Percentiles rank a stretch among this genome's conserved stretches.
Conservation (phyloP, 2,113 vertebrate genomes). For the Dolichallabes microphthalmus region DNA sequence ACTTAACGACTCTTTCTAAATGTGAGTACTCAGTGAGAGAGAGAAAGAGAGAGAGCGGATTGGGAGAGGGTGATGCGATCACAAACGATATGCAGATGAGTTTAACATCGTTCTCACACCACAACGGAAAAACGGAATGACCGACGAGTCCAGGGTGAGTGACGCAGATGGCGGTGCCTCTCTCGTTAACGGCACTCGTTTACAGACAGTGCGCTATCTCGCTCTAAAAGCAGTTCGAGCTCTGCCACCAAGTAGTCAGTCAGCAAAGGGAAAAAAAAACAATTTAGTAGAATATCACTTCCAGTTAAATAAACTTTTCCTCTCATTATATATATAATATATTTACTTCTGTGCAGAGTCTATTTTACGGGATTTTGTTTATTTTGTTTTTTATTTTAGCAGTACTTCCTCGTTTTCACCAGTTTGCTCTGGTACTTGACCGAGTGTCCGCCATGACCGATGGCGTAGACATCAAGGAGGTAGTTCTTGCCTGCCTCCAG, state of each 20-base stretch:
- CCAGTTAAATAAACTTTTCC: constrained; percentile 76
- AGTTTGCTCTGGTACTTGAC: constrained; percentile 98
- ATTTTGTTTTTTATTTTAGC: constrained; percentile 70
- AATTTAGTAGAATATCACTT: constrained; percentile 77
- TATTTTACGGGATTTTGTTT: constrained; percentile 59
- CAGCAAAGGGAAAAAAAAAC: constrained; percentile 56
- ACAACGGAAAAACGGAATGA: constrained; percentile 26
- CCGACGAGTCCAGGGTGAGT: constrained; percentile 26
- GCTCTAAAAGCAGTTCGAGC: constrained; percentile 80
- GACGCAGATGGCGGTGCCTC: constrained; percentile 29
- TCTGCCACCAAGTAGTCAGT: constrained; percentile 81
- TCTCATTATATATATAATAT: constrained; percentile 74
- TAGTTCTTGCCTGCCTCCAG: constrained; percentile 91
- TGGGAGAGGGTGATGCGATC: constrained; percentile 58
- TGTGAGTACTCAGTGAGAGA: constrained; percentile 63
- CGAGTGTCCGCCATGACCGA: constrained; percentile 90
- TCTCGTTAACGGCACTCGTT: constrained; percentile 57
- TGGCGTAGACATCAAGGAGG: constrained; percentile 93
- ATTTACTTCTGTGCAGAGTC: constrained; percentile 69
- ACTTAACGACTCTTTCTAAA: constrained; percentile 89
- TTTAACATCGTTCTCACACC: constrained; percentile 32
- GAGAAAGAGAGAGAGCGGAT: constrained; percentile 41
- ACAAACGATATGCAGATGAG: constrained; percentile 57
- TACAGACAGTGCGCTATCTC: constrained; percentile 78
- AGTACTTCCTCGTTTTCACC: constrained; percentile 96